phyloP scores from a whole-genome alignment of 1,140 invertebrate genomes.

The Rhagoletis zephyria region DNA sequence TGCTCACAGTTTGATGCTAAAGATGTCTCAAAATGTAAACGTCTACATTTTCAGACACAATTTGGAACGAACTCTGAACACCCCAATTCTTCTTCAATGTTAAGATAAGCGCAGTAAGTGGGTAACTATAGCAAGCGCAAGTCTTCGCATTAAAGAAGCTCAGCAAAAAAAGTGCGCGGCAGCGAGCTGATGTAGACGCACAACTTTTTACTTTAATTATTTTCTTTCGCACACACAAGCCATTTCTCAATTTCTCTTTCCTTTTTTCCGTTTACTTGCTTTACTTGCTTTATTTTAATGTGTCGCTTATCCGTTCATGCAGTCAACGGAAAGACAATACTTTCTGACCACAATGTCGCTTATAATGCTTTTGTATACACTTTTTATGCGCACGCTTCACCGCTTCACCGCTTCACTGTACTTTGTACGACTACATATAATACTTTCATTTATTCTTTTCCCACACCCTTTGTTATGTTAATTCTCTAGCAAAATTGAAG shows the following conservation, averaged over 20 bases:
- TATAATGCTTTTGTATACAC: background rate
- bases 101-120: background rate
- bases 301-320: background rate
- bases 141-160: background rate
- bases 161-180: background rate
- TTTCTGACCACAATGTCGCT: background rate
- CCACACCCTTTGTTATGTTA: slow-evolving; percentile 29
- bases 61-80: too few species aligned
- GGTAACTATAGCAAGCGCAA: too few species aligned
- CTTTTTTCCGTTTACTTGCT: background rate
- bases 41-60: too few species aligned
- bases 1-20: too few species aligned
- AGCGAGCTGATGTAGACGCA: background rate
- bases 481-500: background rate
- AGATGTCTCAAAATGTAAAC: too few species aligned
- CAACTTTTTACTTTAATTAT: background rate
- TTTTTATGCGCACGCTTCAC: background rate
- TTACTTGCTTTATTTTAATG: background rate
- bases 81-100: too few species aligned
- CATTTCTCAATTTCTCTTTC: background rate
- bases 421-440: background rate
- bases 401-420: background rate
- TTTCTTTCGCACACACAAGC: background rate
- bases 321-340: slow-evolving; percentile 29
- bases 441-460: background rate